Percentiles rank a stretch among this genome's conserved stretches.
Evolutionary conservation across 2,888 invertebrate species (phyloP).

Genomic region (Leptinotarsa juncta): DNA sequence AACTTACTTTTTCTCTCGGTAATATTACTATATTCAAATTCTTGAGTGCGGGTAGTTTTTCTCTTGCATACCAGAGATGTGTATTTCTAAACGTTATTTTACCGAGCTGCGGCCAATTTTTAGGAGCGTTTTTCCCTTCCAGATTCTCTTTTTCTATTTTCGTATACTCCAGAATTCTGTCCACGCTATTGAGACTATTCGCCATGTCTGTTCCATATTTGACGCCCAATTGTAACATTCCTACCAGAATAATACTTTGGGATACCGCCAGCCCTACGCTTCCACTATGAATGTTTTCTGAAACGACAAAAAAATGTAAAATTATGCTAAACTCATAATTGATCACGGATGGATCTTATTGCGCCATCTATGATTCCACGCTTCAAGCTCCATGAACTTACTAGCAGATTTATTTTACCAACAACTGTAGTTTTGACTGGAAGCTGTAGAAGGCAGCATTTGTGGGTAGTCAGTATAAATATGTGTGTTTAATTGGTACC

Average conservation of each 20-base stretch:
- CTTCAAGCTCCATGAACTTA: neutral
- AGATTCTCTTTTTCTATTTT: constrained; percentile 78
- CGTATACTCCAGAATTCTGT: constrained; percentile 82
- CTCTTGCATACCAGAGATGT: constrained; percentile 73
- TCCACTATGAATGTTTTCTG: constrained; percentile 72
- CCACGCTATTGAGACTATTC: constrained; percentile 81
- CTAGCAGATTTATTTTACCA: neutral
- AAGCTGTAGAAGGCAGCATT: neutral
- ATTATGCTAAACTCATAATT: neutral
- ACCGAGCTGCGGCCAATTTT: constrained; percentile 74
- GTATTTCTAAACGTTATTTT: constrained; percentile 72
- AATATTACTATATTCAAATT: constrained; percentile 73
- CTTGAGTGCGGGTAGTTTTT: constrained; percentile 77
- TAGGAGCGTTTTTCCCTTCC: constrained; percentile 68
- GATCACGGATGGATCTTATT: neutral
- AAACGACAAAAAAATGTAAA: neutral
- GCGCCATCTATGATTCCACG: neutral
- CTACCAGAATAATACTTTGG: constrained; percentile 79
- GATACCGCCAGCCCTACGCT: constrained; percentile 80
- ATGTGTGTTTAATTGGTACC: too few species aligned
- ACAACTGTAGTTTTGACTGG: neutral
- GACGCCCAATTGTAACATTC: constrained; percentile 84
- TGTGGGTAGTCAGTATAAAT: neutral
- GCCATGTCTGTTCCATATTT: constrained; percentile 81
- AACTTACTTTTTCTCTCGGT: constrained; percentile 73